Percentiles rank a stretch among this genome's conserved stretches.
phyloP scores from a whole-genome alignment of 1,140 invertebrate genomes.

The Tetraneura akinire region DNA sequence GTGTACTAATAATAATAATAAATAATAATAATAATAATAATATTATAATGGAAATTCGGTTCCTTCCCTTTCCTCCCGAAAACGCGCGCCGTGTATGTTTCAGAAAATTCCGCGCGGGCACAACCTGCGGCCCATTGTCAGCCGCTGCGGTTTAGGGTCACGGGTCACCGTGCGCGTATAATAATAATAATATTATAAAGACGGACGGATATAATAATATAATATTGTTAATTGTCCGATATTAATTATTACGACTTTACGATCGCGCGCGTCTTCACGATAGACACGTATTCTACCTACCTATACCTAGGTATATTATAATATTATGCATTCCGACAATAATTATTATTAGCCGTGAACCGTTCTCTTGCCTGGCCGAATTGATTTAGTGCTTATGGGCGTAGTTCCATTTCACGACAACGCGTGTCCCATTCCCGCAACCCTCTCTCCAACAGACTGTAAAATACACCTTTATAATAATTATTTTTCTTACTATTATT shows the following conservation, averaged over 20 bases:
- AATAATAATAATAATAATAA: background rate
- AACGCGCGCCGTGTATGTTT: background rate
- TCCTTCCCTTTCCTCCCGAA: background rate
- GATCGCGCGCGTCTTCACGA: slow-evolving; percentile 4
- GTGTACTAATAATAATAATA: too few relatives aligned
- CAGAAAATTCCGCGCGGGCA: background rate
- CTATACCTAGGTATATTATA: background rate
- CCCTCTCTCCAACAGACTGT: background rate
- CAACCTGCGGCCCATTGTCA: background rate
- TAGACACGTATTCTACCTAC: slow-evolving; percentile 1
- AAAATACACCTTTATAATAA: background rate
- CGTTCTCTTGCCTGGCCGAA: background rate
- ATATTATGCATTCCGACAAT: background rate
- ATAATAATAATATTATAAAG: too few relatives aligned
- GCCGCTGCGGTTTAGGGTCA: slow-evolving; percentile 3
- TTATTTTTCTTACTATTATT: slow-evolving; percentile 12
- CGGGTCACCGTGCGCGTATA: slow-evolving; percentile 4
- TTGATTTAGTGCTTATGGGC: slow-evolving; percentile 50
- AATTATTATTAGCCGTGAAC: slow-evolving; percentile 38
- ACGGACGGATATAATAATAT: too few relatives aligned
- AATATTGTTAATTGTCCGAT: slow-evolving; percentile 50
- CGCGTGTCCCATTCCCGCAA: background rate
- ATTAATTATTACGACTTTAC: slow-evolving; percentile 45
- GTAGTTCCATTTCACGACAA: slow-evolving; percentile 49
- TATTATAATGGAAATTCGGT: slow-evolving; percentile 24